Base-by-base conservation (phyloP, 1,140 invertebrate genomes). In the Drosophila teissieri region DNA sequence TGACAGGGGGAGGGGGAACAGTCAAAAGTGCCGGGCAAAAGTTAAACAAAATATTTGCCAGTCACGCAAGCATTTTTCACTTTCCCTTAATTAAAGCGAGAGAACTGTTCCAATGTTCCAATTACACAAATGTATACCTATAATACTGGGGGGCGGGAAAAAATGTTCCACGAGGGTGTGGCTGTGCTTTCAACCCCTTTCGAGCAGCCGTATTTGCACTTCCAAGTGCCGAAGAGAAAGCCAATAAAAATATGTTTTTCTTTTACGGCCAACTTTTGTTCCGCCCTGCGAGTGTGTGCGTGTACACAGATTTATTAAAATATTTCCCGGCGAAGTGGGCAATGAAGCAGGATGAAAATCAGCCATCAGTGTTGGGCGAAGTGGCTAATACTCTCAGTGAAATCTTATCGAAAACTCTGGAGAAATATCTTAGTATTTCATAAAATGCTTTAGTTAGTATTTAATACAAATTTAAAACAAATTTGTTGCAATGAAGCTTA, bases 231-330 rank as follows among this genome's bases (percentile, higher is more conserved):
- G 24, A 37, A 24, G 45, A 44, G 62, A 51, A 61, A 37, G 56
- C 39, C 60, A 61, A 74, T 65, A 82, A 82, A 81, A 82, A 83
- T 73, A 74, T 64, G 74, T 42, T 83, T 83, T 82, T 62, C 46
- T 79, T 83, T 82, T 75, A 65, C 67, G 58, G 65, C 55, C 62
- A 54, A 60, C 39, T 60, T 60, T 49, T 63, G 51, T 73, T 62
- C 53, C 45, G 45, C 55, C 48, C 27, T 24, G 27, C 17, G 37
- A 19, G 37, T 39, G 37, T 39, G 37, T 53, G 49, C 55, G 44
- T 68, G 44, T 70, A 56, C 24, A 67, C 67, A 63, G 56, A 74
- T 69, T 82, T 83, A 82, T 82, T 78, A 83, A 83, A 82, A 78
- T 53, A 78, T 83, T 65, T 74, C 54, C 12, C 45, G 42, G 48